Evolutionary conservation across 2,888 invertebrate genomes (phyloP).

Genomic region (Agelastica alni): DNA sequence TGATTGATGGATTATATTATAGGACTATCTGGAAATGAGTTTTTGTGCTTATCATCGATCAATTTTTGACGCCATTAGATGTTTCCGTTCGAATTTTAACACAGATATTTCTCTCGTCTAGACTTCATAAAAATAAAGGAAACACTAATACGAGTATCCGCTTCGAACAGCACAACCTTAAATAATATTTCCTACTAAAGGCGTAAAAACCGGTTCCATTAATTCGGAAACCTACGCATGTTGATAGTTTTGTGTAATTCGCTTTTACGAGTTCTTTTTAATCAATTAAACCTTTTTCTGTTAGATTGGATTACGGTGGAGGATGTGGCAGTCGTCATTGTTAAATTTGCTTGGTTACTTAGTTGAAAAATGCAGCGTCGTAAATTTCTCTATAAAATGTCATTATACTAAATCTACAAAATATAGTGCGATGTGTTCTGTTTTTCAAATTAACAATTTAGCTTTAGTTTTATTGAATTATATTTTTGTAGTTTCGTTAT

Average conservation of each 20-base stretch:
- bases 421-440: too few relatives aligned
- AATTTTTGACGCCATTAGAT: too few relatives aligned
- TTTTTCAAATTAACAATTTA: too few relatives aligned
- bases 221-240: conserved; percentile 27
- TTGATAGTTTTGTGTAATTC: conserved; percentile 32
- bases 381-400: too few relatives aligned
- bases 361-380: too few relatives aligned
- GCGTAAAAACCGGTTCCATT: conserved; percentile 17
- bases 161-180: conserved; percentile 20
- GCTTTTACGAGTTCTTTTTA: conserved; percentile 31
- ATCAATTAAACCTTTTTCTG: conserved; percentile 25
- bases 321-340: too few relatives aligned
- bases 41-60: too few relatives aligned
- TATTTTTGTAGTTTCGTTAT: not conserved
- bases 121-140: conserved; percentile 28
- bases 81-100: not conserved
- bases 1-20: too few relatives aligned
- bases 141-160: conserved; percentile 31
- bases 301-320: conserved; percentile 16
- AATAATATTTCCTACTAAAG: conserved; percentile 32
- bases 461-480: not conserved
- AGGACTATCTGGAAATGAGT: too few relatives aligned
- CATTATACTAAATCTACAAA: too few relatives aligned
- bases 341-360: too few relatives aligned
- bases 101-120: conserved; percentile 21